Percentiles rank a stretch among this genome's conserved stretches.
These are phyloP conservation scores for Anthopleura xanthogrammica DNA, from an alignment of 92 coral and sea anemone species.

Conservation along the genomic window DNA sequence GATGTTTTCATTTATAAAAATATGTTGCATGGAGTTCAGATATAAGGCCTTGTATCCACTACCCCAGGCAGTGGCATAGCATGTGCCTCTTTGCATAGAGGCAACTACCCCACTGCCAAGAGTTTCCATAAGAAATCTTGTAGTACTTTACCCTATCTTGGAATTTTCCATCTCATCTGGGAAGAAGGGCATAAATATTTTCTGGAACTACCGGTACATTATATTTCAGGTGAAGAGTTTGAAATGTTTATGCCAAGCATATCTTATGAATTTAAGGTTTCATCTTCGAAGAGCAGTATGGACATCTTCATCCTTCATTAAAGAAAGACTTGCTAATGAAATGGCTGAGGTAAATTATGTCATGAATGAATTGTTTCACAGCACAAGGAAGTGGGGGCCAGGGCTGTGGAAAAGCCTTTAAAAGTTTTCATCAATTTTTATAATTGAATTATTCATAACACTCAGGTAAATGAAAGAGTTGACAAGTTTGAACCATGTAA, in stretches of 20 bases:
- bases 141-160: not conserved
- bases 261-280: slow-evolving; percentile 4
- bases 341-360: slow-evolving; percentile 8
- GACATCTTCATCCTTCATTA: slow-evolving; percentile 25
- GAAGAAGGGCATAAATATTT: no score
- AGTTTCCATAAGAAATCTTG: not conserved
- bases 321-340: slow-evolving; percentile 10
- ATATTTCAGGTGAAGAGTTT: no score
- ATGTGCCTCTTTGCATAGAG: no score
- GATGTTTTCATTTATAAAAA: no score
- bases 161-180: no score
- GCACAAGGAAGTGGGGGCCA: no score
- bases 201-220: no score
- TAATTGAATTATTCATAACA: not conserved
- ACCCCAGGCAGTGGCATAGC: not conserved
- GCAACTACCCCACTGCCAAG: no score
- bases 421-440: not conserved
- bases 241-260: no score
- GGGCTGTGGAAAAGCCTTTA: no score
- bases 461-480: slow-evolving; percentile 9
- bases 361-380: not conserved
- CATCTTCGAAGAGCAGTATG: slow-evolving; percentile 31
- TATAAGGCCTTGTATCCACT: not conserved
- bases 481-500: slow-evolving; percentile 4
- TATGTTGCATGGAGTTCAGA: not conserved